Conservation (phyloP, 2,797 vertebrate species). For the Siniperca scherzeri region DNA sequence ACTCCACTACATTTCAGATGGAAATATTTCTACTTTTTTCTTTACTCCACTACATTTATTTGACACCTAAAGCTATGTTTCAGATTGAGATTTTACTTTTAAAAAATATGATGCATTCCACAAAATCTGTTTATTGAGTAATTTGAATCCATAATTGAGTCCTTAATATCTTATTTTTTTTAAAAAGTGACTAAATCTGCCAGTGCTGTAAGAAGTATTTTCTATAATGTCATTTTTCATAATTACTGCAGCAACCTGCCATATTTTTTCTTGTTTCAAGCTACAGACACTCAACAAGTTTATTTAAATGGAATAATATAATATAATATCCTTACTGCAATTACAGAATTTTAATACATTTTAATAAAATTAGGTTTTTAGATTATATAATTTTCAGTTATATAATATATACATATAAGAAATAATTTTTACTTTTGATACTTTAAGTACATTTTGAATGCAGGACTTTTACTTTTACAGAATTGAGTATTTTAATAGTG, state of each 20-base stretch:
- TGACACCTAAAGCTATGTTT: too few species aligned
- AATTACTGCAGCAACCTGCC: background rate
- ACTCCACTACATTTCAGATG: too few species aligned
- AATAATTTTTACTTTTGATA: background rate
- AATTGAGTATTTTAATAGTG: background rate
- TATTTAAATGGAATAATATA: background rate
- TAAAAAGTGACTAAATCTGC: background rate
- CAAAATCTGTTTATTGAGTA: background rate
- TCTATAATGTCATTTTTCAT: background rate
- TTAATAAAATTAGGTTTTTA: background rate
- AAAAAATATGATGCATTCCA: background rate
- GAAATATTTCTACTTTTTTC: too few species aligned
- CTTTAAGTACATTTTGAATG: background rate
- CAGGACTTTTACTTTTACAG: background rate
- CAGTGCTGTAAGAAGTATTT: background rate
- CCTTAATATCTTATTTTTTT: background rate
- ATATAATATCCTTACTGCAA: background rate
- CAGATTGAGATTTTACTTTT: too few species aligned
- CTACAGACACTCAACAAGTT: background rate
- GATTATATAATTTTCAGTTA: background rate
- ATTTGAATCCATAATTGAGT: background rate
- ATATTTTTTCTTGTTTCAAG: background rate
- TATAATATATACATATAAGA: background rate
- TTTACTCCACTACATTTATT: too few species aligned
- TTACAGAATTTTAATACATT: background rate